Base-by-base conservation (phyloP, 2,113 vertebrate genomes). In the Lanius collurio region DNA sequence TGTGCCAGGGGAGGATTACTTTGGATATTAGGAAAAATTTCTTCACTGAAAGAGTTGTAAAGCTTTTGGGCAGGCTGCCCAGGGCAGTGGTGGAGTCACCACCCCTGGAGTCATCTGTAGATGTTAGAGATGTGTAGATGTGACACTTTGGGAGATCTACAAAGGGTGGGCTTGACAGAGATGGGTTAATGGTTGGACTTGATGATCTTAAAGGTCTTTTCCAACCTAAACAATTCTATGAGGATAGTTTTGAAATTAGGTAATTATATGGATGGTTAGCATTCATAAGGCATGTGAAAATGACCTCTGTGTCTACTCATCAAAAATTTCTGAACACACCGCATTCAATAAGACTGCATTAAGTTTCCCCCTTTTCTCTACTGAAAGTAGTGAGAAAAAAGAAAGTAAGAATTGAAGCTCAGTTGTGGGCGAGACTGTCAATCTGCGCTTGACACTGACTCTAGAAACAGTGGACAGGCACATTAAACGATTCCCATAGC, bases 221-320 rank as follows among this genome's bases (percentile, higher is more conserved):
- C 64, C 63, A 33, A 63, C 26, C 42, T 16, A 42, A 76, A 42
- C 11, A 4, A 33, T 37, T 76, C 47, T 37, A 3, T 24, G 42
- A 63, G 70, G 56, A 86, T 78, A 79, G 57, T 73, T 89, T 63
- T 70, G 85, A 89, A 94, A 75, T 69, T 27, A 71, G 53, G 69
- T 95, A 94, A 93, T 70, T 89, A 71, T 35, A 92, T 60, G 31
- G 46, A 13, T 84, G 20, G 60, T 87, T 89, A 88, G 71, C 95
- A 97, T 91, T 78, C 93, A 88, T 62, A 81, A 91, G 67, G 22
- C 42, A 53, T 59, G 65, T 50, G 80, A 88, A 96, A 97, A 90
- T 83, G 49, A 91, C 67, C 35, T 91, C 52, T 78, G 59, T 87
- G 57, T 27, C 65, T 86, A 49, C n/a, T 89, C 49, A 81, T 81